phyloP scores from a whole-genome alignment of 37 sponge, comb jelly and placozoan species.

The Aphrocallistes beatrix region DNA sequence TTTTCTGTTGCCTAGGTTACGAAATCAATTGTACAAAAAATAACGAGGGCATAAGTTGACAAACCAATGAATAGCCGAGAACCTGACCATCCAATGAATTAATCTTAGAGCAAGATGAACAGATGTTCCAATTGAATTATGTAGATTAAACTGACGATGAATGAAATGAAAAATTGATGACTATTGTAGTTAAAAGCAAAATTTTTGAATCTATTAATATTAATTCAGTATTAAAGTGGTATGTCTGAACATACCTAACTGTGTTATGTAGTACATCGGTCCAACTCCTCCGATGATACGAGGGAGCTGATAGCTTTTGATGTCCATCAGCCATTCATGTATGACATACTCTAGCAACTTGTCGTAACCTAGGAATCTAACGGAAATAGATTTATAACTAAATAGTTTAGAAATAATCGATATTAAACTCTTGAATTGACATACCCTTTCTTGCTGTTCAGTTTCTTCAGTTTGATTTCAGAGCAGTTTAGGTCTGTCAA shows the following conservation, averaged over 20 bases:
- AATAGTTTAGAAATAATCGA: neutral
- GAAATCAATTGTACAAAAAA: too few relatives aligned
- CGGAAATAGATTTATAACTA: neutral
- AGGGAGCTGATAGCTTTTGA: slow-evolving; percentile 61
- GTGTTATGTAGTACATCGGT: slow-evolving; percentile 76
- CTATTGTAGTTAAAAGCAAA: too few relatives aligned
- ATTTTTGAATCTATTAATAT: too few relatives aligned
- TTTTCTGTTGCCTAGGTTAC: too few relatives aligned
- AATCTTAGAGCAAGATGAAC: too few relatives aligned
- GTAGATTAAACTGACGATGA: too few relatives aligned
- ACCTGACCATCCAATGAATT: too few relatives aligned
- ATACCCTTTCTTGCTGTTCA: slow-evolving; percentile 63
- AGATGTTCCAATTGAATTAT: too few relatives aligned
- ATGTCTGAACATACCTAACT: slow-evolving; percentile 51
- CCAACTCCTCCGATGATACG: slow-evolving; percentile 79
- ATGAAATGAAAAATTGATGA: too few relatives aligned
- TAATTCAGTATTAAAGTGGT: too few relatives aligned
- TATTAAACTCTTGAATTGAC: neutral
- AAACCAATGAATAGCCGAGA: too few relatives aligned
- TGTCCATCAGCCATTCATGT: slow-evolving; percentile 58
- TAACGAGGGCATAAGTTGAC: too few relatives aligned
- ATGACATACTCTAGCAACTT: slow-evolving; percentile 44
- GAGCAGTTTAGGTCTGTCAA: slow-evolving; percentile 75
- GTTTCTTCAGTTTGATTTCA: slow-evolving; percentile 62
- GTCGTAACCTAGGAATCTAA: slow-evolving; percentile 66